Base-by-base conservation (phyloP, 2,797 vertebrate genomes). In the Onychomys leucogaster region DNA sequence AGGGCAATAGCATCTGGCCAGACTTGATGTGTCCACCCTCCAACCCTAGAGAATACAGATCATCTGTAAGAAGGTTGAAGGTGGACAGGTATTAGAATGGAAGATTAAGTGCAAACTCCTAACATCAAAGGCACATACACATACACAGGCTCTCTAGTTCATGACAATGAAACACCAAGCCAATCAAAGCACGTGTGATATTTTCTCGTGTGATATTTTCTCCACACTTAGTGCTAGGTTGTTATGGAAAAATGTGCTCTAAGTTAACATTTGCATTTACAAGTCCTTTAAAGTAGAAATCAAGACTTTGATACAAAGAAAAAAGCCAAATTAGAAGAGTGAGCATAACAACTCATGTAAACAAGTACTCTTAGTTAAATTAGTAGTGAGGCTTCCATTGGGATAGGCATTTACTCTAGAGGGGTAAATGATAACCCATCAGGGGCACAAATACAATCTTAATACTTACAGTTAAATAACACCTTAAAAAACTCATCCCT, bases 271-370 rank as follows among this genome's bases (percentile, higher is more conserved):
- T 95, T 92, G 97, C 63, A 92, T 71, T 94, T 92, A 87, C n/a
- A 98, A 96, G n/a, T 88, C n/a, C 32, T 94, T 94, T 85, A 93
- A 96, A 94, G 75, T 41, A 89, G 78, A 97, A 95, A 89, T 85
- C 55, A 92, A 78, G 37, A 96, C 80, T 94, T 94, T 27, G 90
- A 71, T 94, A 73, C 14, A 69, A 87, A 95, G 41, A 52, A 91
- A 95, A 94, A 90, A 85, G 32, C 29, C 67, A 94, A 89, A 55
- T 59, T 59, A 57, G 43, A 87, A 84, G 1, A 91, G 71, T 57
- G 19, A 93, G 12, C 71, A 52, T 76, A 93, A 88, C 63, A 94
- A 89, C 29, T 78, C 93, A 83, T 21, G 32, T 92, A 94, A 95
- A 94, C 75, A 96, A 95, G 93, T 78, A 86, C 87, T 92, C 77